phyloP scores from a whole-genome alignment of 2,888 invertebrate species.

The Chalcosyrphus nemorum region DNA sequence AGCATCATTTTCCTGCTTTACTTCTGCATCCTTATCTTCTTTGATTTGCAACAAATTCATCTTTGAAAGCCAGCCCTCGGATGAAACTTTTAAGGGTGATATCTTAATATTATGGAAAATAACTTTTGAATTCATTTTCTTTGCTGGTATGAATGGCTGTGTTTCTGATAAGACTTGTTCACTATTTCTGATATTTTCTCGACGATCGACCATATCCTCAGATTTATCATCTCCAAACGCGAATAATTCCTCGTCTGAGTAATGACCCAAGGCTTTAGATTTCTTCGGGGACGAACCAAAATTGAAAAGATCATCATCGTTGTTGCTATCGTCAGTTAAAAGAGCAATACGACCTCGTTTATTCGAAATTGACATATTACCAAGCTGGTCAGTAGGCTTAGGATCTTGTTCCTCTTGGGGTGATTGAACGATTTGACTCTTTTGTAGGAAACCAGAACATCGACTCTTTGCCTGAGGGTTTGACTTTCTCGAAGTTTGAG shows the following conservation, averaged over 20 bases:
- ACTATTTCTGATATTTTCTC: slow-evolving; percentile 8
- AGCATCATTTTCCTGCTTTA: slow-evolving; percentile 57
- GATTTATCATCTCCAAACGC: slow-evolving; percentile 66
- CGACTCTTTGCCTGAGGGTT: slow-evolving; percentile 10
- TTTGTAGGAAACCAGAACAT: slow-evolving; percentile 76
- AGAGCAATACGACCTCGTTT: slow-evolving; percentile 77
- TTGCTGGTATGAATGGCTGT: slow-evolving; percentile 70
- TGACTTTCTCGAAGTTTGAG: not conserved
- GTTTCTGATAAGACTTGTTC: slow-evolving; percentile 73
- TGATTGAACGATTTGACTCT: slow-evolving; percentile 72
- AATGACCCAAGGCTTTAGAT: slow-evolving; percentile 34
- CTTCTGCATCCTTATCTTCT: slow-evolving; percentile 38
- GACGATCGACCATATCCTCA: not conserved
- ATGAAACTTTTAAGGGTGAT: slow-evolving; percentile 74
- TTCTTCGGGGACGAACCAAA: slow-evolving; percentile 75
- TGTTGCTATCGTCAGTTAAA: slow-evolving; percentile 76
- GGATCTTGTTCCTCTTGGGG: not conserved
- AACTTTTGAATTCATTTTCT: slow-evolving; percentile 50
- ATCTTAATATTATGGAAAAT: slow-evolving; percentile 74
- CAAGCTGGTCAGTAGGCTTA: not conserved
- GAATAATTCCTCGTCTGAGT: slow-evolving; percentile 74
- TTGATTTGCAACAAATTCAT: slow-evolving; percentile 65
- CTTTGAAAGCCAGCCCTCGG: slow-evolving; percentile 78
- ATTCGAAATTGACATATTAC: slow-evolving; percentile 10
- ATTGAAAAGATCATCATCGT: slow-evolving; percentile 78